Evolutionary conservation across 2,113 vertebrate genomes (phyloP).

Genomic region (Mustela nigripes): DNA sequence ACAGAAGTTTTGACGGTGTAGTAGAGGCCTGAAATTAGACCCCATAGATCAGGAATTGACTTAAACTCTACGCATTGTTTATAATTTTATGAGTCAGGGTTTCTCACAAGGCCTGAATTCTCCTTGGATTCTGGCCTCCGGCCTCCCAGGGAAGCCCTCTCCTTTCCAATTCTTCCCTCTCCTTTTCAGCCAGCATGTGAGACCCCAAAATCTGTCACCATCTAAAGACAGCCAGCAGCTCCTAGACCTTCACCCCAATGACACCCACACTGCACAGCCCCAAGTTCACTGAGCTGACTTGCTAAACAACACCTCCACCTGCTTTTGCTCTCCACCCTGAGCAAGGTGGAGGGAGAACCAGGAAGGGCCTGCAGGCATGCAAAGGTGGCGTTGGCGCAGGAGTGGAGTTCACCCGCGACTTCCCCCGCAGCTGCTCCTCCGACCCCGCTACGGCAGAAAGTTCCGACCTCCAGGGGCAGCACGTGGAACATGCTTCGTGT

Average conservation of each 20-base stretch:
- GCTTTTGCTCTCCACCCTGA: neutral
- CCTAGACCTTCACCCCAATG: fast-evolving
- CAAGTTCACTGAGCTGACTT: neutral
- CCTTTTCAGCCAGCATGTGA: fast-evolving
- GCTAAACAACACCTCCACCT: neutral
- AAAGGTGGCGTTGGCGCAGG: neutral
- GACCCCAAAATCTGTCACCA: neutral
- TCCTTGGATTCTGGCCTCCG: neutral
- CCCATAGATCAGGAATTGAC: neutral
- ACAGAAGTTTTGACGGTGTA: neutral
- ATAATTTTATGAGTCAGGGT: neutral
- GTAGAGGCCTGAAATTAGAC: neutral
- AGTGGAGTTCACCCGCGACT: neutral
- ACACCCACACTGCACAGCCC: no score
- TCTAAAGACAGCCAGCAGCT: neutral
- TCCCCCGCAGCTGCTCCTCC: fast-evolving
- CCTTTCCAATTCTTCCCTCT: neutral
- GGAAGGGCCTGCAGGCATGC: neutral
- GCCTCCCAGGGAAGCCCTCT: fast-evolving
- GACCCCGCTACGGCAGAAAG: no score
- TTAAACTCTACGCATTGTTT: neutral
- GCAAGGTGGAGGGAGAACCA: neutral
- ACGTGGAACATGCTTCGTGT: fast-evolving
- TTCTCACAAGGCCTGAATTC: neutral
- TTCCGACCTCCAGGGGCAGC: fast-evolving